Evolutionary conservation across 2,888 invertebrate species (phyloP), one percentile per base, ranked within the genome.

Genomic region (Tinea trinotella): DNA sequence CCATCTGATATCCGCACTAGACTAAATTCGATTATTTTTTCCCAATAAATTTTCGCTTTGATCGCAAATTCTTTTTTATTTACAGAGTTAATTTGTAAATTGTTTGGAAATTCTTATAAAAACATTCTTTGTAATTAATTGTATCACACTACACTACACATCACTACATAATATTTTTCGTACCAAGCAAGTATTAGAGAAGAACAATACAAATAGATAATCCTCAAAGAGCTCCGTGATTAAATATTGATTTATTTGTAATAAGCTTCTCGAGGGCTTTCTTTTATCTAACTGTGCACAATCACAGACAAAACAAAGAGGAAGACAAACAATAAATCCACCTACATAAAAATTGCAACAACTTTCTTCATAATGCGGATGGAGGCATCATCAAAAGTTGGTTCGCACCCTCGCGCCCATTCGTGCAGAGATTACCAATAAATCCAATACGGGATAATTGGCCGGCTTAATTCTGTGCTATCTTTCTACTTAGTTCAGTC

Each of bases 401-500:
- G 82, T 79, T 83, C 83, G 81, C 85, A 84, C 85, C 85, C 85
- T 83, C 82, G 79, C 82, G 82, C 81, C 78, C 76, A 81, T 83
- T 83, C 85, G 85, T 85, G 85, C 84, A 82, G 77, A 84, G 85
- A 85, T 85, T 85, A 85, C 85, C 85, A 85, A 85, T 85, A 85
- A 85, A 85, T 85, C 85, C 84, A 85, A 85, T 85, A 84, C 84
- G 85, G 84, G 85, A 85, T 85, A 85, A 85, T 85, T 85, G 85
- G 83, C 80, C 80, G 81, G 84, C 85, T 85, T 85, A 85, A 85
- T 84, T 85, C 83, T 83, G 79, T 84, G 80, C 85, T 84, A 85
- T 85, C 85, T 85, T 83, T 84, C 84, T 85, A 84, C 85, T 85
- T 84, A 83, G 82, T 84, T 82, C 83, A 84, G 84, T 84, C 83